Evolutionary conservation across 1,140 invertebrate species (phyloP).

Genomic region (Saccostrea cuccullata): DNA sequence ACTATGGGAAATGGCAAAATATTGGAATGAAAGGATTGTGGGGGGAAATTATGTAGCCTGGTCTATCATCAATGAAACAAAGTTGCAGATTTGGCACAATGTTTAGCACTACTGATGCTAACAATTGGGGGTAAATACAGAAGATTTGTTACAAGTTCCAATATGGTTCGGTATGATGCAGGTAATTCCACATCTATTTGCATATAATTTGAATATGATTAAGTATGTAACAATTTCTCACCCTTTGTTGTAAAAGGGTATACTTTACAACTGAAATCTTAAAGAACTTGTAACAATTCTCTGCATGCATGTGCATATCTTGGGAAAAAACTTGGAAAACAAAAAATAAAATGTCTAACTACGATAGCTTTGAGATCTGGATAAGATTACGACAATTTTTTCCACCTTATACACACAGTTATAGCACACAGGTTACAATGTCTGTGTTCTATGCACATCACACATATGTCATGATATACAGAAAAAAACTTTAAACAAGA

Average conservation of each 20-base stretch:
- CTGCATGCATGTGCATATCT: neutral
- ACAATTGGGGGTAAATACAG: neutral
- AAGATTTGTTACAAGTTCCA: slow-evolving; percentile 20
- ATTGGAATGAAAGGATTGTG: slow-evolving; percentile 23
- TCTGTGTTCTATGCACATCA: slow-evolving; percentile 11
- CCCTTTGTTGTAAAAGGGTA: neutral
- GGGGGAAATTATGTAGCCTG: slow-evolving; percentile 12
- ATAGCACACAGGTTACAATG: slow-evolving; percentile 24
- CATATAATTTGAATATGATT: neutral
- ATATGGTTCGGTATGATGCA: neutral
- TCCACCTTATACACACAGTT: neutral
- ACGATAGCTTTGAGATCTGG: slow-evolving; percentile 26
- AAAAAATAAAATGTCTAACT: neutral
- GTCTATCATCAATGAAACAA: neutral
- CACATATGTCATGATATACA: slow-evolving; percentile 9
- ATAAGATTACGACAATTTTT: neutral
- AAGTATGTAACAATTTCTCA: neutral
- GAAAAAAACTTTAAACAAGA: slow-evolving; percentile 8
- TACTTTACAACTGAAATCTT: neutral
- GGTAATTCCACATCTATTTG: neutral
- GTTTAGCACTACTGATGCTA: slow-evolving; percentile 23
- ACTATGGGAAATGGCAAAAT: slow-evolving; percentile 23
- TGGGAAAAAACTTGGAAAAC: neutral
- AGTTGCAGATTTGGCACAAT: slow-evolving; percentile 33
- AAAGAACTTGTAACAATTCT: slow-evolving; percentile 11